Evolutionary conservation across 2,113 vertebrate species (phyloP), one percentile per base, ranked within the genome.

Genomic region (Piaya cayana): DNA sequence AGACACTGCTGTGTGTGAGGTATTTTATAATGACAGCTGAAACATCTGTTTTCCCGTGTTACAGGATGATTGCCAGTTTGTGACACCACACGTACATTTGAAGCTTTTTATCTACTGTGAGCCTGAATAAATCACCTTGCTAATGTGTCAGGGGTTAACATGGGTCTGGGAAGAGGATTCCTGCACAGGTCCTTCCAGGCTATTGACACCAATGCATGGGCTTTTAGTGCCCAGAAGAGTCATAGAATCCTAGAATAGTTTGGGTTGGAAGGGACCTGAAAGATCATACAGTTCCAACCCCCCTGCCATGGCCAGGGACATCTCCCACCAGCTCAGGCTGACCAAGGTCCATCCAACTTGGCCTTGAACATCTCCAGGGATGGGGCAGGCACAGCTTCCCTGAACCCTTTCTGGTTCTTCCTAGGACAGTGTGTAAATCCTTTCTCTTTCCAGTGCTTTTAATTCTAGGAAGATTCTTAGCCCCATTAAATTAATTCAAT

Each of bases 111-210:
- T 26, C 26, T 23, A 60, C 43, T 30, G 22, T 4, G 22, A 78
- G 21, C 36, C 23, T 20, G 21, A 91, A 64, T 4, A 88, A 63
- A 91, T 68, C 72, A 60, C 49, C n/a, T 72, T 84, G 53, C 15
- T 65, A 62, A 84, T 5, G 17, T 36, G 8, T 37, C 34, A 7
- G 25, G 22, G 26, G 30, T 86, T 60, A 91, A 27, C 36, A 34
- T 3, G 4, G 39, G 27, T 39, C 69, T 71, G 30, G 49, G 36
- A 25, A 89, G 65, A 71, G 32, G 15, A 59, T 32, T 83, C 39
- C 27, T 58, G 16, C 0, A 0, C 0, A 0, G 68, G 21, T 36
- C 19, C 49, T 86, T 79, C 52, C 20, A 60, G 47, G 25, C 47
- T 69, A 6, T n/a, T 20, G 27, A 47, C 45, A 76, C 27, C 0